Conservation (phyloP, 2,113 vertebrate species). For the Chascanopsetta lugubris region DNA sequence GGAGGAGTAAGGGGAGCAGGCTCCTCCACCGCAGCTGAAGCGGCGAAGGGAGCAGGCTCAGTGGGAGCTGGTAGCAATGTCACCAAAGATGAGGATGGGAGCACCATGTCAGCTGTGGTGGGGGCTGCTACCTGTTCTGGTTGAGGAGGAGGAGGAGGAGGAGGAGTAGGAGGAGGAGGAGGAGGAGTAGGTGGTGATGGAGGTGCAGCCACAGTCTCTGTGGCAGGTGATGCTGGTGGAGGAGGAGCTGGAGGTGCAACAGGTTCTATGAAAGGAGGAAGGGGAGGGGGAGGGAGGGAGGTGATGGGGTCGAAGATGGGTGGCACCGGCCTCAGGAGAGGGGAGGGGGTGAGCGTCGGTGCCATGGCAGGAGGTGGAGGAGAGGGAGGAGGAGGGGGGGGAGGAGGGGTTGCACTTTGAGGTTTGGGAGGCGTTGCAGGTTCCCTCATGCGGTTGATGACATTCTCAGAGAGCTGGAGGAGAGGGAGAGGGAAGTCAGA, state of each 20-base stretch:
- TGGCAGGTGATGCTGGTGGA: constrained; percentile 36
- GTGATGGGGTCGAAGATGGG: constrained; percentile 62
- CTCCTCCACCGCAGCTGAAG: constrained; percentile 42
- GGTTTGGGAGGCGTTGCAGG: constrained; percentile 69
- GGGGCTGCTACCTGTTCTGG: constrained; percentile 72
- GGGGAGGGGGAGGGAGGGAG: constrained; percentile 59
- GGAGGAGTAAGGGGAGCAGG: constrained; percentile 31
- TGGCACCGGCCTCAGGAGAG: constrained; percentile 56
- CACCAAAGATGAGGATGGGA: constrained; percentile 45
- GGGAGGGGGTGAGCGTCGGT: constrained; percentile 26
- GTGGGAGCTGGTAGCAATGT: constrained; percentile 19
- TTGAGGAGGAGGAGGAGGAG: constrained; percentile 37
- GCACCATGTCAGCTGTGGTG: constrained; percentile 52
- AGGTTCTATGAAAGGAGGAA: constrained; percentile 44
- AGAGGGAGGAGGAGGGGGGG: constrained; percentile 48
- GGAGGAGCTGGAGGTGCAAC: constrained; percentile 43
- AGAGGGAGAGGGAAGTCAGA: constrained; percentile 17
- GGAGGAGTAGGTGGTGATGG: constrained; percentile 11
- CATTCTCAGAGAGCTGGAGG: constrained; percentile 90
- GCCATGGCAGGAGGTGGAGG: constrained; percentile 32
- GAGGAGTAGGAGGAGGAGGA: neutral
- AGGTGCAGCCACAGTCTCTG: constrained; percentile 44
- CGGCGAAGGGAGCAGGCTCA: constrained; percentile 22
- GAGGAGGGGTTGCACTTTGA: constrained; percentile 17
- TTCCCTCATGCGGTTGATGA: constrained; percentile 96